Base-by-base conservation (phyloP, 2,888 invertebrate species). In the Acanthosepion pharaonis region DNA sequence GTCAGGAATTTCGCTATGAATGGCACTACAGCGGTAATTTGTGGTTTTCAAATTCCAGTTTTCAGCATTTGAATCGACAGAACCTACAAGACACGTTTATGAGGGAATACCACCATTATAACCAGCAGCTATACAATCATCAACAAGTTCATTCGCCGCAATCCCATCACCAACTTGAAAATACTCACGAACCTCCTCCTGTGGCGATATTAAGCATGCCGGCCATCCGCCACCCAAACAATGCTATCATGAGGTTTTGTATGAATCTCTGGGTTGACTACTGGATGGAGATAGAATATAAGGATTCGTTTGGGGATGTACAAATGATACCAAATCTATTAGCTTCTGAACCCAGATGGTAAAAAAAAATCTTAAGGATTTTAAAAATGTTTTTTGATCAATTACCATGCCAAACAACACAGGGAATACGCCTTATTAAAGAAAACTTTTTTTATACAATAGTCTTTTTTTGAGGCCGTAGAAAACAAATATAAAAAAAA, bases 291-390 rank as follows among this genome's bases (percentile, higher is more conserved):
- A 93, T 93, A 18, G 93, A 93, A 93, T 93, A 93, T 51, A 53
- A 49, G 6, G 93, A 93, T 93, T 53, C 93, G 0, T 93, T 93
- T 93, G 93, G 93, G n/a, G 93, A 93, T 93, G 93, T 93, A 93
- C 93, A 93, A 49, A 93, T 93, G 93, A 93, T 93, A 93, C 93
- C 93, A n/a, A 93, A 93, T 93, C 93, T 93, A n/a, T 18, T 93
- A 53, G 53, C 93, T 51, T 49, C 93, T 5, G 93, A 93, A 53
- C 93, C 93, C 33, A 93, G 93, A 53, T 93, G 93, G 93, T 93
- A 93, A 93, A 51, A 28, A 92, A 49, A 49, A 49, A 51, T 18
- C n/a, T 23, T n/a, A 91, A 42, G 18, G n/a, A 91, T 91, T 33
- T 91, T 48, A 23, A 49, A 92, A 49, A 92, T 92, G 15, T 92